Evolutionary conservation across 2,113 vertebrate species (phyloP).

Genomic region (Ginglymostoma cirratum): DNA sequence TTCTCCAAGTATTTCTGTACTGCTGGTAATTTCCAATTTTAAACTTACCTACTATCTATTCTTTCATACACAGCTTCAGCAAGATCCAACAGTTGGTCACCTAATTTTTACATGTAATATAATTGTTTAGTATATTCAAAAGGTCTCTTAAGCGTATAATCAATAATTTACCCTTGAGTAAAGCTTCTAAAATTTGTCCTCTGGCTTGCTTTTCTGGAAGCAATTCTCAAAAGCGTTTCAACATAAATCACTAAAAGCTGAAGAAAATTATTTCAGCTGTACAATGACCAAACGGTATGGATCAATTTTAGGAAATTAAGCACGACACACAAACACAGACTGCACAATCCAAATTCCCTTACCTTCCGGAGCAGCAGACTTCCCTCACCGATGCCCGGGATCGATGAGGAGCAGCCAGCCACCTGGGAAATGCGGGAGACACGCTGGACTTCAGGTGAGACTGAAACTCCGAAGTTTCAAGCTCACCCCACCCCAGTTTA

Average conservation of each 20-base stretch:
- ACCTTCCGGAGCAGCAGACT: too few species aligned
- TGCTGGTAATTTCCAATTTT: background rate
- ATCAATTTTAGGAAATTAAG: background rate
- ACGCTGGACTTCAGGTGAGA: too few species aligned
- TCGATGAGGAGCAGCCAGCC: too few species aligned
- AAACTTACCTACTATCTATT: background rate
- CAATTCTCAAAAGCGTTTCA: background rate
- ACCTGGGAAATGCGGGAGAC: too few species aligned
- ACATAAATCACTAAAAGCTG: background rate
- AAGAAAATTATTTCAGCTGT: background rate
- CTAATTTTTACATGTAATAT: background rate
- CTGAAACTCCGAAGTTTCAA: too few species aligned
- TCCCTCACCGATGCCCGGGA: too few species aligned
- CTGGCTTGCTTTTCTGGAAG: too few species aligned
- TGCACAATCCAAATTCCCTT: background rate
- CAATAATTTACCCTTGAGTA: background rate
- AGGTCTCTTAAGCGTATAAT: background rate
- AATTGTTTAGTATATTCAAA: background rate
- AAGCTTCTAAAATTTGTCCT: background rate
- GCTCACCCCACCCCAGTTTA: too few species aligned
- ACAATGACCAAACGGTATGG: background rate
- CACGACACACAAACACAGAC: background rate
- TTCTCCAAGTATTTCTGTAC: background rate
- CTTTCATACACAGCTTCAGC: background rate
- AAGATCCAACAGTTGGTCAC: background rate